Conservation (phyloP, 2,888 invertebrate species). For the Noctua fimbriata region DNA sequence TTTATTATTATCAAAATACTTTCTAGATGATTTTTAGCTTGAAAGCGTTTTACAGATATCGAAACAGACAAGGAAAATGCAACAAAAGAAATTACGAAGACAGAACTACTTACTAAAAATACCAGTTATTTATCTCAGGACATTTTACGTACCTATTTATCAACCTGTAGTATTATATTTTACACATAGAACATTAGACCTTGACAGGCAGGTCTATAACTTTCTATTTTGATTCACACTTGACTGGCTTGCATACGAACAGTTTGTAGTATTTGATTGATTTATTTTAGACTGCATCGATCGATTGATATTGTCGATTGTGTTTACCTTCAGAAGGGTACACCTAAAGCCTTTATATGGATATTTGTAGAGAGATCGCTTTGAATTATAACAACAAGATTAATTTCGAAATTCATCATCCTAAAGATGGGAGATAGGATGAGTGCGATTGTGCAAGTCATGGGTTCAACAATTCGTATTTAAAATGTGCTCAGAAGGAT, state of each 20-base stretch:
- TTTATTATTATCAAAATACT: background rate
- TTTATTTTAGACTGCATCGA: constrained; percentile 7
- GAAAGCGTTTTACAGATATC: background rate
- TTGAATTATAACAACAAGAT: background rate
- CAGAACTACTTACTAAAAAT: constrained; percentile 1
- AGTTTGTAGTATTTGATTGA: constrained; percentile 20
- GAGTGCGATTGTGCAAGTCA: background rate
- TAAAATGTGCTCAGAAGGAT: background rate
- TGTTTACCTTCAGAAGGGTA: background rate
- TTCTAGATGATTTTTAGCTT: background rate
- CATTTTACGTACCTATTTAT: constrained; percentile 6
- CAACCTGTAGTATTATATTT: constrained; percentile 35
- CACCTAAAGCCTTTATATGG: background rate
- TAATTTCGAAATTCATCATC: background rate
- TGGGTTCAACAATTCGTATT: background rate
- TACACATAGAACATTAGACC: constrained; percentile 53
- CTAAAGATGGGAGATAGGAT: background rate
- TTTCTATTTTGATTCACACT: constrained; percentile 62
- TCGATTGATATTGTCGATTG: too few relatives aligned
- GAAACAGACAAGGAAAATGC: background rate
- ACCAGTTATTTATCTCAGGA: constrained; percentile 12
- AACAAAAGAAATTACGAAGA: background rate
- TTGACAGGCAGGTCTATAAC: constrained; percentile 55
- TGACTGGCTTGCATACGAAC: constrained; percentile 41
- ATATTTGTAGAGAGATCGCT: background rate